Evolutionary conservation across 2,113 vertebrate species (phyloP), one percentile per base, ranked within the genome.

Genomic region (Oncorhynchus nerka): DNA sequence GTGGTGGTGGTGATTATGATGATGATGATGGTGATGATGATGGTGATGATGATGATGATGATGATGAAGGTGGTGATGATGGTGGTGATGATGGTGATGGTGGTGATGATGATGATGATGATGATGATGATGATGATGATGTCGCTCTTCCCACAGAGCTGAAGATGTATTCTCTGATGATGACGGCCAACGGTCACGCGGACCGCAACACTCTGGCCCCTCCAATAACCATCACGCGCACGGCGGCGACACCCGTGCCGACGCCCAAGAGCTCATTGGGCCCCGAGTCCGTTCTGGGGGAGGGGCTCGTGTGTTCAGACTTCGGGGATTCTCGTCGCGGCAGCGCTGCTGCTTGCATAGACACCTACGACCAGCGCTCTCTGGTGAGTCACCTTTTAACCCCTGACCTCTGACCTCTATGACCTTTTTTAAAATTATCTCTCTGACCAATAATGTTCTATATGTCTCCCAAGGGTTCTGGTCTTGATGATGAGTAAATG

Each of bases 151-250:
- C 49, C 4, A 15, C 88, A 99, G 97, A 97, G 81, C 89, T 98
- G 85, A 98, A 98, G 92, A 95, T 96, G 95, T 97, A 94, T 85
- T 95, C 96, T 0, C 92, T 98, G 61, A 95, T 97, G 0, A 93
- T 97, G 93, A 97, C 96, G 3, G 95, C 95, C 16, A 99, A 99
- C 0, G 98, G 98, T 66, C 97, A 98, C 74, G 88, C 97, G 76
- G 96, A 99, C 80, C 88, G 87, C 2, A 88, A 91, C 51, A 93
- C 93, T 11, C 82, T 96, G 89, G 94, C 96, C 1, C 96, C 97
- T 0, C 98, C 97, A 0, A 95, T 98, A 51, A 99, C 5, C 5
- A 32, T 99, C 88, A 94, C 96, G 94, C 96, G 85, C 81, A 99
- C 98, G 0, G 98, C 97, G 0, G 97, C 98, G 81, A 99, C 98